These are phyloP conservation scores for Zoanthus solanderi DNA, from an alignment of 92 coral and sea anemone species.

Conservation along the genomic window DNA sequence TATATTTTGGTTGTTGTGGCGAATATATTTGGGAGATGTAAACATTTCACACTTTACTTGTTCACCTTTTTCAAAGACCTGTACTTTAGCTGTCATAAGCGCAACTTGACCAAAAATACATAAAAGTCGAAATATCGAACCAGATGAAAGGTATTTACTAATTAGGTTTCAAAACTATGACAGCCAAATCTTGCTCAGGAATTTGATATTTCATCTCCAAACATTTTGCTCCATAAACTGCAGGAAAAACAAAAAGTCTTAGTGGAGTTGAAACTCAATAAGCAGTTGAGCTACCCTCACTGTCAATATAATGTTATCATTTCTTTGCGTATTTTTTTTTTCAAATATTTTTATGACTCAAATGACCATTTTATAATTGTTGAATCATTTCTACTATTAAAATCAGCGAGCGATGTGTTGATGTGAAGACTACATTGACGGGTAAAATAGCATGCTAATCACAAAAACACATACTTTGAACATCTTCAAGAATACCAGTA, in stretches of 20 bases:
- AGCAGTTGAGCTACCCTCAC: not conserved
- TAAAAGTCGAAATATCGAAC: not conserved
- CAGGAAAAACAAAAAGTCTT: not conserved
- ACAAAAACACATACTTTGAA: not conserved
- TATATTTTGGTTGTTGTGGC: constrained; percentile 1
- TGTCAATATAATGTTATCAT: not conserved
- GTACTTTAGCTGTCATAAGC: not conserved
- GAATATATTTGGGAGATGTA: constrained; percentile 27
- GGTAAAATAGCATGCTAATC: not conserved
- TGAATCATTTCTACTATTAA: not conserved
- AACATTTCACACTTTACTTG: constrained; percentile 9
- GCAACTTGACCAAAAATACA: constrained; percentile 21
- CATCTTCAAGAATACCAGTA: not conserved
- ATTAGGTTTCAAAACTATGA: not conserved
- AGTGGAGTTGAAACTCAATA: not conserved
- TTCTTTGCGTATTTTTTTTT: not conserved
- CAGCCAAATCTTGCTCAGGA: not conserved
- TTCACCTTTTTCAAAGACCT: constrained; percentile 9
- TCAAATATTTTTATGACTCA: not conserved
- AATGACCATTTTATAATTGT: not conserved
- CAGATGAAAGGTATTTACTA: constrained; percentile 6
- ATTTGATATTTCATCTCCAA: not conserved
- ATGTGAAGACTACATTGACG: not conserved
- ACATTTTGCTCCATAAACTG: not conserved
- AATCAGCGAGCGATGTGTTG: not conserved